These are phyloP conservation scores for Limnephilus lunatus DNA, from an alignment of 2,888 invertebrate species.

Conservation along the genomic window DNA sequence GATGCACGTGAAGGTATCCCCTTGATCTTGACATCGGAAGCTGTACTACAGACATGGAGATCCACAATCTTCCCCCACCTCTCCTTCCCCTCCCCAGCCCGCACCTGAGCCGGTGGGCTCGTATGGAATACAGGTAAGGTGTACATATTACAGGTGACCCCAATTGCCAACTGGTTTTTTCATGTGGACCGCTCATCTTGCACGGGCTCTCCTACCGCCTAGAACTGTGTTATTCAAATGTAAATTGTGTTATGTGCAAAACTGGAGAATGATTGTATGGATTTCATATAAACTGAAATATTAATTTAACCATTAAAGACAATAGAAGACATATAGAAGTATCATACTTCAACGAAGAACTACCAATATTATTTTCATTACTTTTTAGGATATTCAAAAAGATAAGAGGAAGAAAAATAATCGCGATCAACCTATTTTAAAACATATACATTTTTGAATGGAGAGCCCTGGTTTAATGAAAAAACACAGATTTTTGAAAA, in stretches of 20 bases:
- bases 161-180: conserved; percentile 58
- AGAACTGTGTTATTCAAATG: conserved; percentile 21
- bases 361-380: no score
- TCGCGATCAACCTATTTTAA: no score
- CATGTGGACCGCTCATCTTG: conserved; percentile 48
- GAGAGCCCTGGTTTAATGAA: no score
- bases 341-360: no score
- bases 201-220: conserved; percentile 3
- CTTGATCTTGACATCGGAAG: conserved; percentile 46
- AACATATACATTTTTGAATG: no score
- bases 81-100: not conserved
- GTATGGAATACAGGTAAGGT: not conserved
- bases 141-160: conserved; percentile 40
- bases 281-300: not conserved
- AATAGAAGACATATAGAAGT: no score
- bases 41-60: not conserved
- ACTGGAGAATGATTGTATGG: not conserved
- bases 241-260: conserved; percentile 12
- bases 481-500: no score
- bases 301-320: no score
- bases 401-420: no score
- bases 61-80: not conserved
- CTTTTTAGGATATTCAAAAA: no score
- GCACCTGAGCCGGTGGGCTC: conserved; percentile 24
- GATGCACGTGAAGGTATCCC: not conserved